A percentile compares a stretch with the other conserved stretches of the same genome.
Conservation (phyloP, 2,888 invertebrate species). For the Drosophila kambysellisi region DNA sequence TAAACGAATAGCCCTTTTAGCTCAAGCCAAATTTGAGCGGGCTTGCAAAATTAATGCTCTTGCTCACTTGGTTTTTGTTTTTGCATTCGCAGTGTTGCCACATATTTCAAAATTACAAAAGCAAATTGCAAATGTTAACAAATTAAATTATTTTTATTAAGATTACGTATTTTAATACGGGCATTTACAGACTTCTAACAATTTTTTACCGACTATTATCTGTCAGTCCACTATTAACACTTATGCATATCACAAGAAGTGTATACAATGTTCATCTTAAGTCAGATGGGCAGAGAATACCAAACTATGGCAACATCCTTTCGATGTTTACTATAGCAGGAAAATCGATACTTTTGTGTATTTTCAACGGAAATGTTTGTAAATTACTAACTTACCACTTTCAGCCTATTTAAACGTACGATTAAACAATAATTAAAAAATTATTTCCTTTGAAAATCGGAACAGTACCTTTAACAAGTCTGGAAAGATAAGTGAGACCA, state of each 20-base stretch:
- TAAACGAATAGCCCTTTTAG: slow-evolving; percentile 12
- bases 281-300: background rate
- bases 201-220: background rate
- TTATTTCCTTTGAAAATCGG: too few species aligned
- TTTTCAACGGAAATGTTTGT: background rate
- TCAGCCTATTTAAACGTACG: background rate
- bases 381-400: too few species aligned
- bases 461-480: too few species aligned
- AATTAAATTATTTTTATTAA: background rate
- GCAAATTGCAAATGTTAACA: background rate
- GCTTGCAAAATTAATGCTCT: slow-evolving; percentile 35
- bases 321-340: background rate
- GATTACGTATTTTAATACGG: too few species aligned
- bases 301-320: background rate
- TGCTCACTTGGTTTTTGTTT: slow-evolving; percentile 17
- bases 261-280: background rate
- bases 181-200: background rate
- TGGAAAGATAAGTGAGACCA: too few species aligned
- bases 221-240: background rate
- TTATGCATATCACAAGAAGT: background rate
- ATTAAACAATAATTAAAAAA: too few species aligned
- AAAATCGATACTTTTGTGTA: slow-evolving; percentile 4
- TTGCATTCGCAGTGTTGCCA: slow-evolving; percentile 37
- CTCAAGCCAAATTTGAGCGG: slow-evolving; percentile 46
- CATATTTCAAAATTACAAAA: background rate